Percentiles rank a stretch among this genome's conserved stretches.
Evolutionary conservation across 2,888 invertebrate genomes (phyloP).

Genomic region (Allygus modestus): DNA sequence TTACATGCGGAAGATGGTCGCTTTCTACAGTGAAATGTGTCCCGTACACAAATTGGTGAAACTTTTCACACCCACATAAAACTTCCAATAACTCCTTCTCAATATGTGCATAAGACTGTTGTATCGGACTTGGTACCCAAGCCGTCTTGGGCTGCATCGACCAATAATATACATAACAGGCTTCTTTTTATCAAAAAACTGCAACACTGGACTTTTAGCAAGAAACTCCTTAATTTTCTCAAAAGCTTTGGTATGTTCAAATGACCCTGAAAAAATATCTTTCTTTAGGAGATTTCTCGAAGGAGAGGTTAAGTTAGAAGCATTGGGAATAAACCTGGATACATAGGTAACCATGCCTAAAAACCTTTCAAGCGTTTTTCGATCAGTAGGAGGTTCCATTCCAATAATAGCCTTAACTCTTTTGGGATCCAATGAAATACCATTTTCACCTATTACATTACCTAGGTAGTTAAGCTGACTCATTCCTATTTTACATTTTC

Average conservation of each 20-base stretch:
- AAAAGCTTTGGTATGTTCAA: not conserved
- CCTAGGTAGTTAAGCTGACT: constrained; percentile 35
- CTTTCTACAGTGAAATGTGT: constrained; percentile 56
- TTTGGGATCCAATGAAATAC: constrained; percentile 67
- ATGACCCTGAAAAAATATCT: constrained; percentile 65
- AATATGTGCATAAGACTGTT: constrained; percentile 59
- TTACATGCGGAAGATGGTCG: constrained; percentile 54
- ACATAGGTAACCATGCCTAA: constrained; percentile 71
- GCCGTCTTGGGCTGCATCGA: constrained; percentile 60
- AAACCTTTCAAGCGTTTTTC: constrained; percentile 70
- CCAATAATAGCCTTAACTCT: constrained; percentile 68
- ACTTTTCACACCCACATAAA: constrained; percentile 59
- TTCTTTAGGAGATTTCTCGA: constrained; percentile 69
- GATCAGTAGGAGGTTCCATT: constrained; percentile 68
- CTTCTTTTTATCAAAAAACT: constrained; percentile 55
- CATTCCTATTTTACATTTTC: constrained; percentile 62
- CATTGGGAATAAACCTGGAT: constrained; percentile 69
- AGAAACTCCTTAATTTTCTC: constrained; percentile 42
- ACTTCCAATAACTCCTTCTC: constrained; percentile 61
- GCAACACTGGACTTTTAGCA: constrained; percentile 11
- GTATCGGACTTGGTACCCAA: constrained; percentile 59
- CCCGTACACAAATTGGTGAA: constrained; percentile 48
- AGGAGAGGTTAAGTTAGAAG: constrained; percentile 68
- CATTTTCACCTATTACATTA: constrained; percentile 61
- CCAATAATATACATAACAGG: constrained; percentile 46